A percentile compares a stretch with the other conserved stretches of the same genome.
Evolutionary conservation across 1,140 invertebrate species (phyloP).

Genomic region (Pomacea maculata): DNA sequence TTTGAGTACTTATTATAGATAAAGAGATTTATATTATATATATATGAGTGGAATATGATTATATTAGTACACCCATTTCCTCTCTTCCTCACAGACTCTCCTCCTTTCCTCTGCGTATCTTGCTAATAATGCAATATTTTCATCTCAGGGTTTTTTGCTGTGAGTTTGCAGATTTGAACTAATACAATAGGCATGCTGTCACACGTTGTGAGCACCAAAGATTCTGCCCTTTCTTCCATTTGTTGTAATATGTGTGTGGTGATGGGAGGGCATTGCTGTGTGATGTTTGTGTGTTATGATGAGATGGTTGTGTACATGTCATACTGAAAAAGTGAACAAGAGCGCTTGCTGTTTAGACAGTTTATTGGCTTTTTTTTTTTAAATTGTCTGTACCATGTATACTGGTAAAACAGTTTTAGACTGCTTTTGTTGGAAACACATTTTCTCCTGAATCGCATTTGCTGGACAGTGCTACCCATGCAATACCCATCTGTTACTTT

Average conservation of each 20-base stretch:
- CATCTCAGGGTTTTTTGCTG: constrained; percentile 27
- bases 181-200: constrained; percentile 23
- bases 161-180: constrained; percentile 20
- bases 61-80: constrained; percentile 9
- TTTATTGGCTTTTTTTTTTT: neutral
- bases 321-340: neutral
- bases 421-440: no score
- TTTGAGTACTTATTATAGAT: no score
- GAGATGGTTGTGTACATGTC: neutral
- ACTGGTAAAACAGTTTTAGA: no score
- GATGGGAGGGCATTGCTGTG: no score
- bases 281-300: neutral
- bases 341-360: constrained; percentile 1
- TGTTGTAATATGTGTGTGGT: no score
- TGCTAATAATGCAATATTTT: constrained; percentile 27
- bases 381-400: no score
- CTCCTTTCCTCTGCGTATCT: constrained; percentile 16
- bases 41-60: no score
- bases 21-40: no score
- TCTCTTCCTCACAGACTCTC: constrained; percentile 7
- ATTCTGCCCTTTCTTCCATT: constrained; percentile 26
- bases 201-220: constrained; percentile 22
- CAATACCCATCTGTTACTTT: no score
- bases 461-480: no score
- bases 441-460: no score